phyloP scores from a whole-genome alignment of 64 coral and sea anemone genomes.

The Anthopleura sola region DNA sequence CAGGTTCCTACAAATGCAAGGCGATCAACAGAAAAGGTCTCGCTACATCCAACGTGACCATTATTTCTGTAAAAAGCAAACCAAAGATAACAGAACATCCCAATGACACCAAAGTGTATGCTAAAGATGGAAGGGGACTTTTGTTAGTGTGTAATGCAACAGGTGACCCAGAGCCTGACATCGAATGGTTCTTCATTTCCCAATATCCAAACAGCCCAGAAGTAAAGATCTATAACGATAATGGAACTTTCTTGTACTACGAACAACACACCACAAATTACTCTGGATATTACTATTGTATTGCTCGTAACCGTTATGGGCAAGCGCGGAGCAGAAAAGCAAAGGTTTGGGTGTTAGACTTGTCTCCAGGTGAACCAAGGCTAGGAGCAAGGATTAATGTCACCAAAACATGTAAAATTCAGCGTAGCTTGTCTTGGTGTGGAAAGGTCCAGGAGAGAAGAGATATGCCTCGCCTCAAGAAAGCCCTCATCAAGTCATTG shows the following conservation, averaged over 20 bases:
- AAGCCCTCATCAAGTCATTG: background rate
- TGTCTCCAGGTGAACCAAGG: constrained; percentile 7
- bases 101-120: background rate
- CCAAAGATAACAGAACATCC: constrained; percentile 4
- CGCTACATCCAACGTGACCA: background rate
- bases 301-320: background rate
- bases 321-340: background rate
- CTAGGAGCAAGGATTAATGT: background rate
- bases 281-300: constrained; percentile 9
- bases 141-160: background rate
- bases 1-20: background rate
- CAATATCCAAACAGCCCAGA: background rate
- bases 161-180: background rate
- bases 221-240: background rate
- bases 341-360: constrained; percentile 3
- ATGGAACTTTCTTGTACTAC: background rate
- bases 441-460: background rate
- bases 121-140: background rate
- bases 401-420: background rate
- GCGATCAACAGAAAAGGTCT: background rate
- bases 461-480: background rate
- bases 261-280: background rate
- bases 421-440: background rate
- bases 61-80: background rate
- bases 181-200: constrained; percentile 9